Evolutionary conservation across 2,113 vertebrate genomes (phyloP).

Genomic region (Danionella cerebrum): DNA sequence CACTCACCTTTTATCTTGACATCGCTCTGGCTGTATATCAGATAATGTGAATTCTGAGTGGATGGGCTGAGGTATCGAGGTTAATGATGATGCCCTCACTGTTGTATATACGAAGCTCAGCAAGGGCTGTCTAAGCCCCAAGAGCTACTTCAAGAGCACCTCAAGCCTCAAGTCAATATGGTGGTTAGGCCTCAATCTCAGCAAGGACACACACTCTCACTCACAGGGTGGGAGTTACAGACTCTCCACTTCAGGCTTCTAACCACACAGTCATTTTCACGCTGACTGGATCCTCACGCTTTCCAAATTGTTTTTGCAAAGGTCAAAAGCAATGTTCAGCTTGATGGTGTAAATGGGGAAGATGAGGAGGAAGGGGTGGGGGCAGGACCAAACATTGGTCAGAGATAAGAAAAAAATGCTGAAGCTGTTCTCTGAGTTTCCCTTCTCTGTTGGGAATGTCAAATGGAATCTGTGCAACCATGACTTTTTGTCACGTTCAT

Average conservation of each 20-base stretch:
- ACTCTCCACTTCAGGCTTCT: constrained; percentile 22
- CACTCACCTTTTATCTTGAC: constrained; percentile 5
- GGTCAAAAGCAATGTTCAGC: constrained; percentile 50
- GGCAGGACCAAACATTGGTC: constrained; percentile 31
- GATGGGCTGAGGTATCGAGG: background rate
- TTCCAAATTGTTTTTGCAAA: constrained; percentile 49
- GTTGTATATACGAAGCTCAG: constrained; percentile 16
- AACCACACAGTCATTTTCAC: constrained; percentile 32
- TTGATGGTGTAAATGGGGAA: constrained; percentile 37
- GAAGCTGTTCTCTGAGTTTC: background rate
- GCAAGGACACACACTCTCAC: background rate
- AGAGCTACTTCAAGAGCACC: constrained; percentile 1
- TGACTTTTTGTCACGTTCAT: constrained; percentile 4
- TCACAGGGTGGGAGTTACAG: constrained; percentile 10
- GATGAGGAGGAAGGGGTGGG: constrained; percentile 30
- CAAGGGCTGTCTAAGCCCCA: background rate
- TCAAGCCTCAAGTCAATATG: background rate
- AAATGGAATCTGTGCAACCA: background rate
- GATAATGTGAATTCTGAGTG: constrained; percentile 6
- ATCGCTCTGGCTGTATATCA: constrained; percentile 4
- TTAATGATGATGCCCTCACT: constrained; percentile 8
- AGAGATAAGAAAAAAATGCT: background rate
- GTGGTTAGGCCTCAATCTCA: background rate
- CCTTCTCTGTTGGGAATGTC: background rate
- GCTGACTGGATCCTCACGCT: constrained; percentile 24